A percentile compares a stretch with the other conserved stretches of the same genome.
These are phyloP conservation scores for Ophioderma brevispina DNA, from an alignment of 35 echinoderm and acorn worm species.

Conservation along the genomic window DNA sequence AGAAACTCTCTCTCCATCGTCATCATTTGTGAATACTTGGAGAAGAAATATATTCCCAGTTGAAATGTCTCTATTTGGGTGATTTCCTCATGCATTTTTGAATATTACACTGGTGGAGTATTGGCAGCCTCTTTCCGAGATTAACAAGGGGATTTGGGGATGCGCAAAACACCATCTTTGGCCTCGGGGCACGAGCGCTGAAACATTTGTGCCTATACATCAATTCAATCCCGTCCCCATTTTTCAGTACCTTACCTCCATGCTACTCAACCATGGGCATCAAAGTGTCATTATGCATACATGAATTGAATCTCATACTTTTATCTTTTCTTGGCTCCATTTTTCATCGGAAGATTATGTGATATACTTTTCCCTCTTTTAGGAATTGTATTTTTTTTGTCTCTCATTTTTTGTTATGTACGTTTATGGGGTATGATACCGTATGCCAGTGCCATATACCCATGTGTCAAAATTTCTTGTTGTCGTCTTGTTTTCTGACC, in stretches of 20 bases:
- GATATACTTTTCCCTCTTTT: neutral
- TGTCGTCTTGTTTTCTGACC: neutral
- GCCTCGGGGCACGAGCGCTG: neutral
- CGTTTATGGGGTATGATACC: neutral
- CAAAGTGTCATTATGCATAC: constrained; percentile 13
- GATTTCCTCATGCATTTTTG: constrained; percentile 13
- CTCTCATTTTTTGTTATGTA: neutral
- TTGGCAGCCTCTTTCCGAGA: neutral
- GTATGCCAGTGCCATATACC: neutral
- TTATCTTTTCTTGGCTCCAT: neutral
- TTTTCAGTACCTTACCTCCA: neutral
- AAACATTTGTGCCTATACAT: constrained; percentile 5
- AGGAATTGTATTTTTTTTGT: neutral
- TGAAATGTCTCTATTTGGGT: neutral
- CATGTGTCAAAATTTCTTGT: neutral
- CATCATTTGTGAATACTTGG: neutral
- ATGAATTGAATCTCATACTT: constrained; percentile 8
- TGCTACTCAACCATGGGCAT: neutral
- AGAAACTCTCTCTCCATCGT: neutral
- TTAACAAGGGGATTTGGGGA: constrained; percentile 8
- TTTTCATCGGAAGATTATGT: neutral
- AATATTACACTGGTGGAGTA: constrained; percentile 5
- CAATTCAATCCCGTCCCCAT: constrained; percentile 1
- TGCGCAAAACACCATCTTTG: neutral
- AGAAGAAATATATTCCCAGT: neutral